These are phyloP conservation scores for Carcina quercana DNA, from an alignment of 2,888 invertebrate genomes.

Conservation along the genomic window DNA sequence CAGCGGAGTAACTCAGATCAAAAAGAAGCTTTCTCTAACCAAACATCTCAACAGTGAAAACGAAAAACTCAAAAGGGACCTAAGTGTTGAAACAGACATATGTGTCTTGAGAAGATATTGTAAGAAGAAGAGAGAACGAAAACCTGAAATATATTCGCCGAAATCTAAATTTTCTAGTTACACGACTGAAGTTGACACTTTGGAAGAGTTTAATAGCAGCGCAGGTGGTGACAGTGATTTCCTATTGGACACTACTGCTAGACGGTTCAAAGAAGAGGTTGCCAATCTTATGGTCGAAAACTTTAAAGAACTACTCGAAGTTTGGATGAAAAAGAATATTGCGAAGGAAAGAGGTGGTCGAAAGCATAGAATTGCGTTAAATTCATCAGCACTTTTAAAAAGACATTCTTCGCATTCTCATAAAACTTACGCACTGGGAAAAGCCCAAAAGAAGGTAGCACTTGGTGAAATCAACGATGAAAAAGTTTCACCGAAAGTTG, in stretches of 20 bases:
- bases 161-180: slow-evolving; percentile 37
- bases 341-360: no score
- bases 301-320: slow-evolving; percentile 38
- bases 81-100: slow-evolving; percentile 53
- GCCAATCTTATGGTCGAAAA: slow-evolving; percentile 43
- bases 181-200: slow-evolving; percentile 31
- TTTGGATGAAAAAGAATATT: slow-evolving; percentile 44
- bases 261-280: slow-evolving; percentile 28
- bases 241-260: slow-evolving; percentile 13
- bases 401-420: no score
- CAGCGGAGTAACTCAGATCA: slow-evolving; percentile 28
- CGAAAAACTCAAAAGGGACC: slow-evolving; percentile 41
- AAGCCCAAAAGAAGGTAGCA: no score
- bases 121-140: slow-evolving; percentile 33
- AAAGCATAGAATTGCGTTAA: no score
- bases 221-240: slow-evolving; percentile 42
- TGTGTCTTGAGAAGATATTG: slow-evolving; percentile 45
- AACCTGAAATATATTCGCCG: slow-evolving; percentile 21
- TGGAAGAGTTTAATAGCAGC: slow-evolving; percentile 30
- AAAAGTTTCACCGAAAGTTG: no score
- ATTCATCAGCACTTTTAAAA: no score
- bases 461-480: no score
- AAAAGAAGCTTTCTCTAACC: slow-evolving; percentile 28
- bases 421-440: no score
- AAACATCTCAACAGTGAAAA: slow-evolving; percentile 26